These are phyloP conservation scores for Enteromius afrohamiltoni DNA, from an alignment of 2,797 vertebrate genomes.

Conservation along the genomic window DNA sequence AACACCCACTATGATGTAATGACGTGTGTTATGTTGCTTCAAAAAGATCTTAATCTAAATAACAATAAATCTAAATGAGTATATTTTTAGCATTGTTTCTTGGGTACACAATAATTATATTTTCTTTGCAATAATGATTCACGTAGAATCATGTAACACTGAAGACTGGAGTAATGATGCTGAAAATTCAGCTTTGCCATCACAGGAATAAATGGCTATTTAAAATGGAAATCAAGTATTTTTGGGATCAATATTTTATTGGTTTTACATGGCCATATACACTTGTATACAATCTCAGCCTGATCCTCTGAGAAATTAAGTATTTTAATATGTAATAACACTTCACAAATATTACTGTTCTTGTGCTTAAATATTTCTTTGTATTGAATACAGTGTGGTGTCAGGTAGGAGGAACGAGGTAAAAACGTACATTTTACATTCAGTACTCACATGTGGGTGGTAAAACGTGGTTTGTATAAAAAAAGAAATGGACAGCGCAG, in stretches of 20 bases:
- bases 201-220: background rate
- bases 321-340: background rate
- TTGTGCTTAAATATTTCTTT: background rate
- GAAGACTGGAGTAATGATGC: background rate
- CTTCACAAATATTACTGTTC: background rate
- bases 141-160: background rate
- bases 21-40: background rate
- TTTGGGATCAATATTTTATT: background rate
- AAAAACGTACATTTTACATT: background rate
- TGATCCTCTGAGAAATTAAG: background rate
- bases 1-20: background rate
- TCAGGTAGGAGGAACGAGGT: background rate
- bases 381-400: background rate
- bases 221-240: background rate
- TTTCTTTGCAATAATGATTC: background rate
- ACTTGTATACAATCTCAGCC: too few species aligned
- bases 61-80: background rate
- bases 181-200: background rate
- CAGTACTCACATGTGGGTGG: background rate
- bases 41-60: background rate
- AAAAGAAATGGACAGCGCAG: slow-evolving; percentile 31
- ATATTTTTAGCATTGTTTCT: background rate
- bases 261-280: too few species aligned
- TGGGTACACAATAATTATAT: background rate
- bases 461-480: slow-evolving; percentile 10